These are phyloP conservation scores for Lithodes maja DNA, from an alignment of 2,888 invertebrate species.

Conservation along the genomic window DNA sequence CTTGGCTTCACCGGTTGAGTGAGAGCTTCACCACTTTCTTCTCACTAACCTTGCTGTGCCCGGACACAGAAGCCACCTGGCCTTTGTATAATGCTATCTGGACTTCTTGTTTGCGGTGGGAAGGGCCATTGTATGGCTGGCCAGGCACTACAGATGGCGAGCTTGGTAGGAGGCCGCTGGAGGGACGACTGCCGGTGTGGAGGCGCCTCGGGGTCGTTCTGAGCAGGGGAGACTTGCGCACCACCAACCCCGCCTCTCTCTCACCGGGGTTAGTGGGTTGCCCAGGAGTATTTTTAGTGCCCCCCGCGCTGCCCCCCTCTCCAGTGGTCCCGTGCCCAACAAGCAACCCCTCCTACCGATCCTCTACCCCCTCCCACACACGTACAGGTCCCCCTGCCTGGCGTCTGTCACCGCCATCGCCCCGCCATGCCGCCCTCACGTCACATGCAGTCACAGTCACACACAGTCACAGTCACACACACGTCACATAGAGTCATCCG, in stretches of 20 bases:
- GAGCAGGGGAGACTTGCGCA: constrained; percentile 12
- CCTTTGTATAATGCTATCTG: constrained; percentile 57
- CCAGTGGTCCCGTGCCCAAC: background rate
- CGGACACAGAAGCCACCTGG: constrained; percentile 60
- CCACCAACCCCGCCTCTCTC: constrained; percentile 3
- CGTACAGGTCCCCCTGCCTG: background rate
- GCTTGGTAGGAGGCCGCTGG: constrained; percentile 6
- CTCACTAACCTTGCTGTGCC: constrained; percentile 57
- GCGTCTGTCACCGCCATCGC: background rate
- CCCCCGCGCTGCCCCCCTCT: constrained; percentile 23
- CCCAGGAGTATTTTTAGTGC: constrained; percentile 55
- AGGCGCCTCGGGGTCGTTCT: constrained; percentile 41
- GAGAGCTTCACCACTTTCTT: background rate
- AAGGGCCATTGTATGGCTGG: constrained; percentile 48
- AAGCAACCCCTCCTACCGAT: background rate
- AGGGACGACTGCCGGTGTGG: background rate
- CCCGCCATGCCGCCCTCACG: background rate
- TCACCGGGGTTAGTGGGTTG: constrained; percentile 61
- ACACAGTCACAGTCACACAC: no score
- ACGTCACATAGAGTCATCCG: background rate
- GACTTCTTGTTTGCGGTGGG: constrained; percentile 35
- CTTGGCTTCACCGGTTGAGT: background rate
- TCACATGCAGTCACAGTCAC: background rate
- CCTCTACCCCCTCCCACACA: background rate
- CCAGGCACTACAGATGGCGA: constrained; percentile 19